Conservation (phyloP, 2,797 vertebrate genomes). For the Propithecus deckenii region DNA sequence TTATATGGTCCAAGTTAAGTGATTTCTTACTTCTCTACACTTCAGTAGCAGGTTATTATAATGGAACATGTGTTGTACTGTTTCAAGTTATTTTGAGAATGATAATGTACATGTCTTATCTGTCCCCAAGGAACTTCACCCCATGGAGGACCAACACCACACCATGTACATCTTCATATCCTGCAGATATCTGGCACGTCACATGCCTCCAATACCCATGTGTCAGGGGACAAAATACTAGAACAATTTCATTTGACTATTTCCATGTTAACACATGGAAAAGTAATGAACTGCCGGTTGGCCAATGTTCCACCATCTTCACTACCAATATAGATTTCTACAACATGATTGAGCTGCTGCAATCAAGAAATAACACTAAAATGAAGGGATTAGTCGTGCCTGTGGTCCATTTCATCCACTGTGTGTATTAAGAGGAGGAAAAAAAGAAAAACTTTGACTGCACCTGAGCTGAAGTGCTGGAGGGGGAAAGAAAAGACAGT, state of each 20-base stretch:
- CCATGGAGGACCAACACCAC: neutral
- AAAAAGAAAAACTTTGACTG: neutral
- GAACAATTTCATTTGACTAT: conserved; percentile 45
- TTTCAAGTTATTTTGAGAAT: neutral
- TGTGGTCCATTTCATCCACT: neutral
- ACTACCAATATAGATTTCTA: neutral
- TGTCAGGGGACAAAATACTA: neutral
- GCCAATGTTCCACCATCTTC: neutral
- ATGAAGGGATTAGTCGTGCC: neutral
- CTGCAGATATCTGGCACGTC: neutral
- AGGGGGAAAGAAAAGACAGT: neutral
- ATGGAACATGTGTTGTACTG: neutral
- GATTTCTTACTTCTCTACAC: neutral
- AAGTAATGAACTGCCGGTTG: conserved; percentile 7
- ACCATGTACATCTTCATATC: neutral
- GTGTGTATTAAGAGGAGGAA: neutral
- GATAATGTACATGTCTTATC: neutral
- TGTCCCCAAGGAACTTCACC: neutral
- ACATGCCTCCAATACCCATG: neutral
- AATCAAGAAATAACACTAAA: conserved; percentile 19
- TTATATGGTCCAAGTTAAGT: neutral
- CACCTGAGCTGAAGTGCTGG: neutral
- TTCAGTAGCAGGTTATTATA: neutral
- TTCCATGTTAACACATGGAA: neutral
- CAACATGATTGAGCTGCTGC: neutral